Evolutionary conservation across 2,888 invertebrate species (phyloP), one percentile per base, ranked within the genome.

Genomic region (Apodemia duryi): DNA sequence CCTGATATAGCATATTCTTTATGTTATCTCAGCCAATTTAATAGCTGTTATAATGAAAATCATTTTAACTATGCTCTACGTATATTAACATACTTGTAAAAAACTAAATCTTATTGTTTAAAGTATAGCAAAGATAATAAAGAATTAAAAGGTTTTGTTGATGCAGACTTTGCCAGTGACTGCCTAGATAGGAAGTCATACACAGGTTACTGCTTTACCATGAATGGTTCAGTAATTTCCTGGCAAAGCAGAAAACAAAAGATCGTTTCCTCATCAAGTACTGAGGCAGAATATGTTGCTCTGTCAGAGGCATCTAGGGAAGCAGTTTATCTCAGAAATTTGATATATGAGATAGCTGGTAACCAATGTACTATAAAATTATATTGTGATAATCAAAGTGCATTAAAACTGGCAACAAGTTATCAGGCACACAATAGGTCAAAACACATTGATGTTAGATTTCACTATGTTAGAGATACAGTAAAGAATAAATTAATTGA

Each of bases 181-280:
- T 4, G 10, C 10, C 41, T 63, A 11, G 70, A 70, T 61, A 63
- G 70, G 13, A 67, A 63, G 62, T 70, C 70, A 13, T 71, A 68
- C 62, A 64, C 68, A 10, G 67, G 68, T 43, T 68, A 46, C 41
- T 68, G 63, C 51, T 71, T 67, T 63, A 64, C 2, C 9, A 38
- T 66, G 62, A 69, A 67, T n/a, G 65, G 62, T 6, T 28, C 32
- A 64, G 66, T 46, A 21, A 65, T 71, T 13, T 68, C 69, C 6
- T 68, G 63, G 65, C 64, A 63, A 63, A 52, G 46, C 28, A 68
- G 41, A 29, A 68, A 68, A 43, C 66, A 69, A 61, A 66, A 46
- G 10, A 66, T 49, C 10, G 63, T 65, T 6, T 63, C 69, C 6
- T 38, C 66, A 10, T 67, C 65, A 21, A 21, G 21, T 21, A 21